phyloP scores from a whole-genome alignment of 1,140 invertebrate species.

The Ctenoplectra terminalis region DNA sequence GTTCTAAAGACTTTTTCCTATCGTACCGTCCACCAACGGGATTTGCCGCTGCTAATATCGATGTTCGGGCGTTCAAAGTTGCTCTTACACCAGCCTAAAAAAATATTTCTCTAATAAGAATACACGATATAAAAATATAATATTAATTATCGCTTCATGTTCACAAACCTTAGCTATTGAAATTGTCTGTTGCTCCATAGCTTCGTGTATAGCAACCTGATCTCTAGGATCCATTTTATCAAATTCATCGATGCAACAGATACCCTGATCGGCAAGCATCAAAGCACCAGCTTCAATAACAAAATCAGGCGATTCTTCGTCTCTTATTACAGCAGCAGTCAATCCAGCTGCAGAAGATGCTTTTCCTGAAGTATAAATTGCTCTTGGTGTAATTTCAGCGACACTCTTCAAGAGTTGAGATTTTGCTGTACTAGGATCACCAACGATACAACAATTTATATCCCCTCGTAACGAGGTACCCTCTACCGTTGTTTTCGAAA shows the following conservation, averaged over 20 bases:
- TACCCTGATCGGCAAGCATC: constrained; percentile 99
- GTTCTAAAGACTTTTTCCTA: constrained; percentile 95
- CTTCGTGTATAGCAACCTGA: constrained; percentile 99
- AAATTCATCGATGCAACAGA: constrained; percentile 99
- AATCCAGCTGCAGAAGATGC: constrained; percentile 98
- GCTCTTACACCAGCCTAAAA: constrained; percentile 96
- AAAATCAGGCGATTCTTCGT: constrained; percentile 99
- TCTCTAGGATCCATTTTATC: constrained; percentile 99
- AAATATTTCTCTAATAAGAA: constrained; percentile 29
- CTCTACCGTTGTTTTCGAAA: constrained; percentile 97
- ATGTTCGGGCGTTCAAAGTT: constrained; percentile 98
- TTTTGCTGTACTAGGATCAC: constrained; percentile 99
- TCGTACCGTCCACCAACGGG: constrained; percentile 99
- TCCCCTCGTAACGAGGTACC: constrained; percentile 95
- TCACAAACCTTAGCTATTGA: constrained; percentile 94
- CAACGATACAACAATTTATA: constrained; percentile 98
- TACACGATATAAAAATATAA: neutral
- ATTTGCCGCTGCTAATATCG: constrained; percentile 99
- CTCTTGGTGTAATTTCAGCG: constrained; percentile 96
- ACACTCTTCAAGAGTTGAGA: constrained; percentile 98
- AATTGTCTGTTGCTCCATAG: constrained; percentile 99
- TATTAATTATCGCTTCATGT: neutral
- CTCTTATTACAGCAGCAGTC: constrained; percentile 98
- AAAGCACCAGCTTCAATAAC: constrained; percentile 99
- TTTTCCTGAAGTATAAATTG: constrained; percentile 99